A percentile compares a stretch with the other conserved stretches of the same genome.
These are phyloP conservation scores for Zenarchopterus dispar DNA, from an alignment of 2,797 vertebrate species.

Conservation along the genomic window DNA sequence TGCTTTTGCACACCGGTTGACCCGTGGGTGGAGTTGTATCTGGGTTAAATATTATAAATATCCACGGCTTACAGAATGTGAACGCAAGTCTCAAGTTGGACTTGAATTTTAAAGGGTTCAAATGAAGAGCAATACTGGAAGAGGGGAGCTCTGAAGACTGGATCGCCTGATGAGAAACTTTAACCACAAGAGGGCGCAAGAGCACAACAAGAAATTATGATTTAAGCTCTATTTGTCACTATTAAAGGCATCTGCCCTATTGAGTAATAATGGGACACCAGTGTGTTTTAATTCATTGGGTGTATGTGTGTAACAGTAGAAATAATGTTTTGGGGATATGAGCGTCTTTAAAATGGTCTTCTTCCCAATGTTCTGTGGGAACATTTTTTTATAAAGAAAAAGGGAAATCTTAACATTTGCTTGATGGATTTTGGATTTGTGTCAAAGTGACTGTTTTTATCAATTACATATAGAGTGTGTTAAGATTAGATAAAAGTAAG, in stretches of 20 bases:
- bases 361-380: too few species aligned
- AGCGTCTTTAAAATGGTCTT: background rate
- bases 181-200: conserved; percentile 32
- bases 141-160: background rate
- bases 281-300: too few species aligned
- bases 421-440: background rate
- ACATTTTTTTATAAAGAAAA: background rate
- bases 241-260: too few species aligned
- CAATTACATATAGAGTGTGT: background rate
- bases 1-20: background rate
- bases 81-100: too few species aligned
- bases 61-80: background rate
- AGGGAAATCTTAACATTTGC: background rate
- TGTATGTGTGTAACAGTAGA: too few species aligned
- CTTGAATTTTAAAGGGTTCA: background rate
- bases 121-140: background rate
- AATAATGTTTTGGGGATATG: too few species aligned
- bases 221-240: too few species aligned
- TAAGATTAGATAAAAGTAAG: too few species aligned
- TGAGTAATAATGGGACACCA: too few species aligned
- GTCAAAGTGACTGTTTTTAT: background rate
- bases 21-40: background rate
- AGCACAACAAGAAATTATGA: background rate
- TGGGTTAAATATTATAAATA: conserved; percentile 2
- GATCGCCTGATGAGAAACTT: background rate